Conservation (phyloP, 2,888 invertebrate genomes). For the Clanis bilineata region DNA sequence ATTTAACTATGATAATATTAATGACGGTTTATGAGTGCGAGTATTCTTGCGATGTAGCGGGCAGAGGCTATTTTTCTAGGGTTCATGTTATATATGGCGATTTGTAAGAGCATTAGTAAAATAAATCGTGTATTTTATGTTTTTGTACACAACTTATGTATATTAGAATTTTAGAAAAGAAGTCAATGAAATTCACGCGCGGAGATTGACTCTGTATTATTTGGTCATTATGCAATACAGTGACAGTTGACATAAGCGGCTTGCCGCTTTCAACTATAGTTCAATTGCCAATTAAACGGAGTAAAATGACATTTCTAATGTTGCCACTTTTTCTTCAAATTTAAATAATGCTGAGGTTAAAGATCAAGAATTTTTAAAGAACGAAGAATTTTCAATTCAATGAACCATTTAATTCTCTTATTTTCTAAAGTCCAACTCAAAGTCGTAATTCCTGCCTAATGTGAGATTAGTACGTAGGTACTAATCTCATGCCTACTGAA, state of each 20-base stretch:
- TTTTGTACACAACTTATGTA: not conserved
- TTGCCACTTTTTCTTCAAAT: too few relatives aligned
- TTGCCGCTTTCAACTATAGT: too few relatives aligned
- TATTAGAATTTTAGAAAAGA: constrained; percentile 12
- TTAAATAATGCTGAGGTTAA: too few relatives aligned
- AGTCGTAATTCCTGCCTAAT: too few relatives aligned
- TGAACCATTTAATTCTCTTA: too few relatives aligned
- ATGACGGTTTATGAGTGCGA: constrained; percentile 57
- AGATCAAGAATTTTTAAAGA: too few relatives aligned
- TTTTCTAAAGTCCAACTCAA: too few relatives aligned
- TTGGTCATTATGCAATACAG: not conserved
- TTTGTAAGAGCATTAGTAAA: not conserved
- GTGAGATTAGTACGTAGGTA: too few relatives aligned
- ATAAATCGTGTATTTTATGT: constrained; percentile 8
- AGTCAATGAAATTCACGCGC: not conserved
- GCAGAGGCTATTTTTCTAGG: not conserved
- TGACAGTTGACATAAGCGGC: not conserved
- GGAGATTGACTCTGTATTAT: not conserved
- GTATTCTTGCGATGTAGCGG: constrained; percentile 24
- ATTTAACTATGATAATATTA: constrained; percentile 53
- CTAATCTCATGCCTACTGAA: too few relatives aligned
- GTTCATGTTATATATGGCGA: not conserved
- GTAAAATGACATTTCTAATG: too few relatives aligned
- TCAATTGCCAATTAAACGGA: too few relatives aligned
- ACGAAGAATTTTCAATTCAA: too few relatives aligned